Percentiles rank a stretch among this genome's conserved stretches.
These are phyloP conservation scores for Eonycteris spelaea DNA, from an alignment of 2,113 vertebrate genomes.

Conservation along the genomic window DNA sequence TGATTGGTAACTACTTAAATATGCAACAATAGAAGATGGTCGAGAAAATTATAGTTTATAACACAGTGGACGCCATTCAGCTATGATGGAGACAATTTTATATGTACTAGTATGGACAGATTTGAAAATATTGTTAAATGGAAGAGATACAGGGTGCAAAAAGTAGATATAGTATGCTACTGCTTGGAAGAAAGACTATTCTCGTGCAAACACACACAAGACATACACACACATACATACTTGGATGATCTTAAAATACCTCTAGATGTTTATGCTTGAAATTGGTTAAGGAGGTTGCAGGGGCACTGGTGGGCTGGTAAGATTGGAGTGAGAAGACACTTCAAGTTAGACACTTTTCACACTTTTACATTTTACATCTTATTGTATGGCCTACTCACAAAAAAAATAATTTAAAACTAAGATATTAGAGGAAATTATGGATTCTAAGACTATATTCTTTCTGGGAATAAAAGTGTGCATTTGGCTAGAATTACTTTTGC, in stretches of 20 bases:
- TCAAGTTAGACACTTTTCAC: not conserved
- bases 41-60: not conserved
- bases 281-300: not conserved
- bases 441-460: not conserved
- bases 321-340: not conserved
- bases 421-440: not conserved
- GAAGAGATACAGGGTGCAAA: not conserved
- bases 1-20: not conserved
- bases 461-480: not conserved
- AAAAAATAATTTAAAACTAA: not conserved
- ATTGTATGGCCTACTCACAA: not conserved
- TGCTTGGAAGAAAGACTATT: not conserved
- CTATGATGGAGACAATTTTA: not conserved
- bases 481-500: not conserved
- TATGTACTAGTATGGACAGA: not conserved
- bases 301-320: not conserved
- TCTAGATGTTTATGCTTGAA: not conserved
- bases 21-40: not conserved
- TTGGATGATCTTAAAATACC: not conserved
- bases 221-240: not conserved
- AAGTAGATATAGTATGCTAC: not conserved
- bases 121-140: not conserved
- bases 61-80: not conserved
- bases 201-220: accelerated
- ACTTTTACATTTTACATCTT: not conserved